Base-by-base conservation (phyloP, 2,113 vertebrate species). In the Barbus barbus region DNA sequence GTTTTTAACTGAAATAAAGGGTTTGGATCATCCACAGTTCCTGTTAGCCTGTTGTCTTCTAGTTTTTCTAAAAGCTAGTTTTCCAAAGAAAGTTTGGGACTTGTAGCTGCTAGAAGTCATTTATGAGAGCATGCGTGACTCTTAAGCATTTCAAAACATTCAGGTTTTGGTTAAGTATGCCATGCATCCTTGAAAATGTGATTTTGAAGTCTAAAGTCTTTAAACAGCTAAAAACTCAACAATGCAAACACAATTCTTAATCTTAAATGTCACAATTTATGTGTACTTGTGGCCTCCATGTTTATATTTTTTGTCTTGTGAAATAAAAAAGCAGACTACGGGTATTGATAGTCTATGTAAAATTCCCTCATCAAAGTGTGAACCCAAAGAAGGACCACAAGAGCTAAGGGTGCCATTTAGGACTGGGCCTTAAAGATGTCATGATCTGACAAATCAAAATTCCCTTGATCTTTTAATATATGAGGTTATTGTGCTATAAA, bases 71-170 rank as follows among this genome's bases (percentile, higher is more conserved):
- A 51, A 67, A 67, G 8, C 3, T 36, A 1, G 11, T 56, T 56
- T 36, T 77, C 28, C 51, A 5, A 77, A 38, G 75, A 77, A 77
- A 77, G 6, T 11, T 4, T 12, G 9, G 18, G 26, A 76, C 46
- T 1, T 9, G 13, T 74, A 48, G 44, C 41, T 53, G 46, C 18
- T 12, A 20, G 26, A 46, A 76, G n/a, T n/a, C n/a, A n/a, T n/a
- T n/a, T n/a, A n/a, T n/a, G n/a, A 76, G 28, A 3, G 65, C 38
- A 41, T 74, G 33, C 7, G 36, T 61, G 9, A 11, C 13, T 72
- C 24, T 81, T 53, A 69, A 80, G 63, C 56, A 84, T 26, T 36
- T 82, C 53, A 69, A 61, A 58, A 51, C n/a, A 31, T 88, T 83
- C 31, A 72, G 58, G 31, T 48, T 73, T 24, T 46, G 8, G 46